Conservation (phyloP, 2,797 vertebrate genomes). For the Enteromius anoplus region DNA sequence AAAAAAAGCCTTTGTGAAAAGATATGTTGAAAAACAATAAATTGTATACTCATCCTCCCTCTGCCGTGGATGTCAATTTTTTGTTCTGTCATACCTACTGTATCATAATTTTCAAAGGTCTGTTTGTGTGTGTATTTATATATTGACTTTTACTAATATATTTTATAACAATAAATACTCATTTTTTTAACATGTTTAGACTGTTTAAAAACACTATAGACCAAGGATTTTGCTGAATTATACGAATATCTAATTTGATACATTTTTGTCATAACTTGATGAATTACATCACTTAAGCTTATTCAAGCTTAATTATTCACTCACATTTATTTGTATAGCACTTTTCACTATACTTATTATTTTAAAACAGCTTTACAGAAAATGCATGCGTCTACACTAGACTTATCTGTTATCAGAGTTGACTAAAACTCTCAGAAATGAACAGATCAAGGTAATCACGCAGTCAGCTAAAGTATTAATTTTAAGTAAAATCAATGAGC, state of each 20-base stretch:
- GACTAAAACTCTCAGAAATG: not conserved
- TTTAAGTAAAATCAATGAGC: not conserved
- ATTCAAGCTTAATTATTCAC: not conserved
- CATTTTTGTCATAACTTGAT: not conserved
- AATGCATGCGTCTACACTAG: not conserved
- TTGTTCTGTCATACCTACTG: too few species aligned
- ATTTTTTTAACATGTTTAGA: not conserved
- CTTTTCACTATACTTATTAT: not conserved
- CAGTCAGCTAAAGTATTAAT: not conserved
- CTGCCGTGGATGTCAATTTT: not conserved
- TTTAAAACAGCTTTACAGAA: not conserved
- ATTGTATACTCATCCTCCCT: not conserved
- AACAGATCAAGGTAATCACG: not conserved
- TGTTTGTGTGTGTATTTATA: too few species aligned
- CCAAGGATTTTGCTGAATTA: not conserved
- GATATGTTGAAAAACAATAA: not conserved
- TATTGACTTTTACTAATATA: not conserved
- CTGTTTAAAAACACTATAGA: not conserved
- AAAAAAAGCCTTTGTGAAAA: not conserved
- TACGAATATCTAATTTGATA: not conserved
- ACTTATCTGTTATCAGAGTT: not conserved
- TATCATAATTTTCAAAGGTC: not conserved
- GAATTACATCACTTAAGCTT: too few species aligned
- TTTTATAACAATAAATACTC: not conserved
- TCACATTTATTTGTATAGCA: not conserved